phyloP scores from a whole-genome alignment of 2,888 invertebrate genomes.

The Dasypogon diadema region DNA sequence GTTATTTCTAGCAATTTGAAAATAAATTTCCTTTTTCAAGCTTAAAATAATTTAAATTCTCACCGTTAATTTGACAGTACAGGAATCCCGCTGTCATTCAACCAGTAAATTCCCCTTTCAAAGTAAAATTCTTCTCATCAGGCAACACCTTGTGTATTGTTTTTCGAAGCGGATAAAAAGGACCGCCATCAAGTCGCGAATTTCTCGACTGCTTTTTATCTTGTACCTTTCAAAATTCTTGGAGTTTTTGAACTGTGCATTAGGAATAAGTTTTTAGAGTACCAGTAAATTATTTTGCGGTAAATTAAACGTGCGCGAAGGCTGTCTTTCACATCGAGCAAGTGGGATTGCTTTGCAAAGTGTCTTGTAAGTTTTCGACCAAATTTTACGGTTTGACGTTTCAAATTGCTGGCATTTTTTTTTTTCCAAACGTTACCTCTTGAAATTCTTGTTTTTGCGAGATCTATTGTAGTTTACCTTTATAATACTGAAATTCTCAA shows the following conservation, averaged over 20 bases:
- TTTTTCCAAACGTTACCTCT: slow-evolving; percentile 12
- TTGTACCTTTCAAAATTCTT: neutral
- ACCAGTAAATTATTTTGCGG: no score
- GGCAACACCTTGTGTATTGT: neutral
- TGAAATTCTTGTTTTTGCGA: neutral
- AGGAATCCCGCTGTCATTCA: neutral
- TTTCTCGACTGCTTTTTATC: neutral
- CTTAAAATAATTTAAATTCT: no score
- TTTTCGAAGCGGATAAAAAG: neutral
- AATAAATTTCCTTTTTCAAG: no score
- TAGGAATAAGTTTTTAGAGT: no score
- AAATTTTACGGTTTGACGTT: slow-evolving; percentile 24
- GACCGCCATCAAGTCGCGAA: slow-evolving; percentile 3
- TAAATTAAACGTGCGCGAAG: no score
- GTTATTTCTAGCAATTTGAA: no score
- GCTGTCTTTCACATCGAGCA: no score
- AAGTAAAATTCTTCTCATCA: neutral
- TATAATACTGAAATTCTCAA: neutral
- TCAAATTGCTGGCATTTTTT: neutral
- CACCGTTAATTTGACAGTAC: no score
- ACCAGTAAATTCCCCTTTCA: neutral
- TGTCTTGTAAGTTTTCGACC: slow-evolving; percentile 27
- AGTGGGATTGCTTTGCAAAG: neutral
- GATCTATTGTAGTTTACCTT: neutral
- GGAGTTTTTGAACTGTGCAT: no score